A percentile compares a stretch with the other conserved stretches of the same genome.
phyloP scores from a whole-genome alignment of 2,888 invertebrate genomes.

The Aporophyla lueneburgensis region DNA sequence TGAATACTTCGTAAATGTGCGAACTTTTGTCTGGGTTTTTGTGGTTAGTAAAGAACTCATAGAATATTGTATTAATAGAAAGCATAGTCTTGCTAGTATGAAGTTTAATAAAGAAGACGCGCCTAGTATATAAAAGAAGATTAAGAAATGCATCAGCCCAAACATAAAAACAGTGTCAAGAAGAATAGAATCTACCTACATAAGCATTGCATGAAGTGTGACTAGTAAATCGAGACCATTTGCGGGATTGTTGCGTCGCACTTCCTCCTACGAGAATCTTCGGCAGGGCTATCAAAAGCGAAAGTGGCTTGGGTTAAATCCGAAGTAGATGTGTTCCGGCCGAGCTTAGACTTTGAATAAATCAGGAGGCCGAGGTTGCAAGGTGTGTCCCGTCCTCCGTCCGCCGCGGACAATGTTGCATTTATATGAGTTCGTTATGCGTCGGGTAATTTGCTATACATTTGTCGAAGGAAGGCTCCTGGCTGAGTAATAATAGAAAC shows the following conservation, averaged over 20 bases:
- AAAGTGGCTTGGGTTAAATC: constrained; percentile 74
- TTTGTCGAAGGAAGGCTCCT: constrained; percentile 65
- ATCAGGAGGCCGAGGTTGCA: constrained; percentile 76
- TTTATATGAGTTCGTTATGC: constrained; percentile 82
- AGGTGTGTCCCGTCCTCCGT: constrained; percentile 70
- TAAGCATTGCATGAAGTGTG: constrained; percentile 48
- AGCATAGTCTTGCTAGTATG: not conserved
- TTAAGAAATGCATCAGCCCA: constrained; percentile 19
- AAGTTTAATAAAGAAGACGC: constrained; percentile 15
- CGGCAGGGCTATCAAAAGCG: constrained; percentile 69
- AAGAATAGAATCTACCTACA: constrained; percentile 33
- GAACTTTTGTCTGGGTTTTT: constrained; percentile 34
- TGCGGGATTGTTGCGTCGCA: constrained; percentile 45
- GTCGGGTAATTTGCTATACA: constrained; percentile 68
- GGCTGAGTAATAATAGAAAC: too few species aligned
- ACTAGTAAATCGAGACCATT: constrained; percentile 41
- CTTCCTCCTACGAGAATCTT: constrained; percentile 44
- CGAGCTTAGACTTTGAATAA: constrained; percentile 81
- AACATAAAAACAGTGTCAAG: constrained; percentile 6
- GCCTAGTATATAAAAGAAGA: not conserved
- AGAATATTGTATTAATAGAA: constrained; percentile 18
- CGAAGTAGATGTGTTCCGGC: constrained; percentile 70
- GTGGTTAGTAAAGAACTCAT: constrained; percentile 16
- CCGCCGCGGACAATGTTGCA: constrained; percentile 77
- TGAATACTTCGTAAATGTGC: constrained; percentile 18